These are phyloP conservation scores for Psilopsiagon aymara DNA, from an alignment of 2,113 vertebrate genomes.

Conservation along the genomic window DNA sequence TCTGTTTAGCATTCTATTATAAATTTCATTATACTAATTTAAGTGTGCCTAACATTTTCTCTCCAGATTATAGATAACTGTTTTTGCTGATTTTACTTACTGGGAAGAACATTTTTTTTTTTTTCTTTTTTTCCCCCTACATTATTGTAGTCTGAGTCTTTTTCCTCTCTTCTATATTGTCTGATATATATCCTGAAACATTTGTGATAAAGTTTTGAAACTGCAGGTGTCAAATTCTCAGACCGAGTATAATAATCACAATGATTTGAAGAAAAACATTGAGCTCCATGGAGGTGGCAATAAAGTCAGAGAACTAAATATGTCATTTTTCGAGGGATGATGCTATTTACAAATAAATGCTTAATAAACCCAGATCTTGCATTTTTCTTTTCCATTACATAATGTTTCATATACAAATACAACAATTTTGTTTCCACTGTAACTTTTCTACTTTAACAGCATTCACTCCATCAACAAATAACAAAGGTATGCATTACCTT, in stretches of 20 bases:
- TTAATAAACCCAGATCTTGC: constrained; percentile 26
- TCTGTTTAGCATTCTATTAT: not conserved
- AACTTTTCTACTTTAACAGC: constrained; percentile 18
- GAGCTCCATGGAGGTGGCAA: not conserved
- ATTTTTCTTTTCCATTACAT: constrained; percentile 11
- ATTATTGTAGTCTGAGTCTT: not conserved
- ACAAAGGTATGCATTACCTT: not conserved
- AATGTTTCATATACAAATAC: not conserved
- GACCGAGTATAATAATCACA: constrained; percentile 55
- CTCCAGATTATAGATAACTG: not conserved
- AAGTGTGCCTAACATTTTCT: not conserved
- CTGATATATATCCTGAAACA: constrained; percentile 37
- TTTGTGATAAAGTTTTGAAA: constrained; percentile 55
- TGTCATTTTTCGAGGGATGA: not conserved
- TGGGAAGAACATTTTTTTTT: not conserved
- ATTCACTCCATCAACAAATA: not conserved
- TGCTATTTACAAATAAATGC: constrained; percentile 43
- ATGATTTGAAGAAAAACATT: constrained; percentile 52
- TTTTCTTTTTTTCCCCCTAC: not conserved
- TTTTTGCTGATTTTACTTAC: constrained; percentile 26
- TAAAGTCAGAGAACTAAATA: constrained; percentile 9
- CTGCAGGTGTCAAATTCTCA: constrained; percentile 57
- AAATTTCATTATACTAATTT: not conserved
- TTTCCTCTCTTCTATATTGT: constrained; percentile 2
- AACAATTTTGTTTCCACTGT: constrained; percentile 45